Evolutionary conservation across 2,113 vertebrate species (phyloP).

Genomic region (Silurus glanis): DNA sequence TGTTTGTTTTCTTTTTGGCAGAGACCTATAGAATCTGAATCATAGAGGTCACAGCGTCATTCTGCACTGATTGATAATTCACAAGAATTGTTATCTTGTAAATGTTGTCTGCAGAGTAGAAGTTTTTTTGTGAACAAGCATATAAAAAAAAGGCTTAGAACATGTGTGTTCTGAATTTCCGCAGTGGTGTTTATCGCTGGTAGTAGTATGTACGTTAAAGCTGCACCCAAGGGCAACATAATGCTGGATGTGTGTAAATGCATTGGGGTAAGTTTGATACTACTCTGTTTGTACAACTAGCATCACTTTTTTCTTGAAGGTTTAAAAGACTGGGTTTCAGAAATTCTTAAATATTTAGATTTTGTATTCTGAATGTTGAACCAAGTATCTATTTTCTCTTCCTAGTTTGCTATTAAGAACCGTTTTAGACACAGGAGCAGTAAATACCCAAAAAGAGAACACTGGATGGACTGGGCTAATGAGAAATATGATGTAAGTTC

Average conservation of each 20-base stretch:
- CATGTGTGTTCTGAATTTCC: conserved; percentile 45
- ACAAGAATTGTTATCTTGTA: too few species aligned
- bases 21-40: too few species aligned
- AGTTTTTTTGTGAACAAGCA: not conserved
- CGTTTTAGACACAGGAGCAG: conserved; percentile 82
- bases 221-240: conserved; percentile 85
- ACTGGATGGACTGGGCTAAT: conserved; percentile 96
- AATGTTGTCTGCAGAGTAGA: not conserved
- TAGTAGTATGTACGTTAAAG: conserved; percentile 88
- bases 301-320: not conserved
- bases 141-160: not conserved
- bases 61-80: not conserved
- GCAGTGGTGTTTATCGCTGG: conserved; percentile 88
- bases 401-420: conserved; percentile 90
- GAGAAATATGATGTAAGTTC: conserved; percentile 86
- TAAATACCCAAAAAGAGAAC: conserved; percentile 78
- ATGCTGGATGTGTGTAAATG: conserved; percentile 84
- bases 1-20: not conserved
- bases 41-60: not conserved
- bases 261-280: conserved; percentile 80
- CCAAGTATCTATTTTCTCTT: conserved; percentile 39
- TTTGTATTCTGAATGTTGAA: not conserved
- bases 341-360: not conserved
- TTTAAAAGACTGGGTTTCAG: not conserved
- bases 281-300: not conserved